Percentiles rank a stretch among this genome's conserved stretches.
Conservation (phyloP, 2,113 vertebrate species). For the Pholis gunnellus region DNA sequence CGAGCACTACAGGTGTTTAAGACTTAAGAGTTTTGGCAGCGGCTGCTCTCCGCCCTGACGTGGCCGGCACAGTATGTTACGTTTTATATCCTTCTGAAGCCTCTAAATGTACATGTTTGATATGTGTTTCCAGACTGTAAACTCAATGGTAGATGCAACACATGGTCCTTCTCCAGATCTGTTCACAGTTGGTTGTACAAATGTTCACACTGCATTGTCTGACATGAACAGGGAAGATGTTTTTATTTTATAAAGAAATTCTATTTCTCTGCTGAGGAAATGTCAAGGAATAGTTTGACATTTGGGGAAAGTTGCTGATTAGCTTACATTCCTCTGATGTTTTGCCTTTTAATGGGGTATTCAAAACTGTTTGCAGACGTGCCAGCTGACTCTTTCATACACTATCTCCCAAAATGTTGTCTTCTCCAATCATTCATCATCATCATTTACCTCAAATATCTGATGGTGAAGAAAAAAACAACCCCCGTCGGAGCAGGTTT, state of each 20-base stretch:
- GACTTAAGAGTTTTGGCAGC: not conserved
- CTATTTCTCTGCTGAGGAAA: not conserved
- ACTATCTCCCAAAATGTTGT: not conserved
- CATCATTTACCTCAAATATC: not conserved
- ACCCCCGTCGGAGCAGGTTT: not conserved
- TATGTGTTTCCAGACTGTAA: constrained; percentile 62
- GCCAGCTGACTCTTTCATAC: not conserved
- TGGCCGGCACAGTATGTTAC: constrained; percentile 29
- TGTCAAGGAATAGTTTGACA: not conserved
- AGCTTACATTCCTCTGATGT: not conserved
- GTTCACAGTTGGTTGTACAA: constrained; percentile 35
- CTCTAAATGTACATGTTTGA: constrained; percentile 72
- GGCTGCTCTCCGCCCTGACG: constrained; percentile 59
- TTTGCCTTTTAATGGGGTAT: not conserved
- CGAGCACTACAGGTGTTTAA: not conserved
- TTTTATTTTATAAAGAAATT: not conserved
- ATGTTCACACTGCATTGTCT: constrained; percentile 7
- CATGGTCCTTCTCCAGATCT: constrained; percentile 40
- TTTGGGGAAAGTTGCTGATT: not conserved
- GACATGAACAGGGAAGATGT: not conserved
- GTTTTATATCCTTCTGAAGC: constrained; percentile 64
- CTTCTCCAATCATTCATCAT: not conserved
- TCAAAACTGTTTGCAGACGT: constrained; percentile 1
- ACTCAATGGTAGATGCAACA: constrained; percentile 55
- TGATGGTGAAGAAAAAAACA: not conserved